phyloP scores from a whole-genome alignment of 2,113 vertebrate genomes.

The Isichthys henryi region DNA sequence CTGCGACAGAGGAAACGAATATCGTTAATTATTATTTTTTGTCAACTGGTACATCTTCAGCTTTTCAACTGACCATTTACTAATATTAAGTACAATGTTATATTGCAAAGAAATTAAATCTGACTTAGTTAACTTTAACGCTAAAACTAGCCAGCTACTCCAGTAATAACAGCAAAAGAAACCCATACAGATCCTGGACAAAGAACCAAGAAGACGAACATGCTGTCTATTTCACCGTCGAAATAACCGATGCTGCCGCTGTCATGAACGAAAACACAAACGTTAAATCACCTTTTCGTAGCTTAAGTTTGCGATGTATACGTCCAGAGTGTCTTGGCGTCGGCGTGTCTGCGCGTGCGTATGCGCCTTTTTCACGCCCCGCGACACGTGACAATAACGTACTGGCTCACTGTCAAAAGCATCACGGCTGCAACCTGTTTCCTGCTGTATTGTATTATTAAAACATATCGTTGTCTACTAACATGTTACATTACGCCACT shows the following conservation, averaged over 20 bases:
- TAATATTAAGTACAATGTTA: neutral
- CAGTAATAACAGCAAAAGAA: neutral
- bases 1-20: slow-evolving; percentile 17
- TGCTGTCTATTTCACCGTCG: neutral
- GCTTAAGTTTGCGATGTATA: neutral
- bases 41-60: neutral
- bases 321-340: neutral
- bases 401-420: neutral
- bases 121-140: neutral
- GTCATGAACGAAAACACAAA: neutral
- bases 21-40: neutral
- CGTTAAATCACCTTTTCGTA: neutral
- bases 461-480: neutral
- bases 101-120: neutral
- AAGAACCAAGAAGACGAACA: neutral
- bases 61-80: neutral
- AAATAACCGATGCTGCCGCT: neutral
- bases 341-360: neutral
- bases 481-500: neutral
- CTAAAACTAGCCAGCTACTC: neutral
- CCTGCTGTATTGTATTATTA: neutral
- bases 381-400: neutral
- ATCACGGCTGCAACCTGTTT: neutral
- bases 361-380: neutral
- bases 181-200: neutral